Evolutionary conservation across 2,113 vertebrate genomes (phyloP).

Genomic region (Coptodon bakossiorum): DNA sequence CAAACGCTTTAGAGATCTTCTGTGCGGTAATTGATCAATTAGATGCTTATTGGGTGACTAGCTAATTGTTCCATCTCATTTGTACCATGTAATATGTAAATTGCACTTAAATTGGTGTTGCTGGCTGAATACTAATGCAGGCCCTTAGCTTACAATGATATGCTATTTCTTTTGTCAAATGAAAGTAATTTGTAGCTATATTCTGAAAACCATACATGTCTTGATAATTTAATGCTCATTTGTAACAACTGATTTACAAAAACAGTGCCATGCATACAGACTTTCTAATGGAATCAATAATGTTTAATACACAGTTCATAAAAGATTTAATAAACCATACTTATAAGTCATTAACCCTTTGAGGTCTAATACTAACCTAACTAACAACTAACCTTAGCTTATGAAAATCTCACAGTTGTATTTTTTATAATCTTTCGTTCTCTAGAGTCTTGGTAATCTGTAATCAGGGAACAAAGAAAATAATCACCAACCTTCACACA

Average conservation of each 20-base stretch:
- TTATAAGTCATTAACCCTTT: not conserved
- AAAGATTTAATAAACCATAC: not conserved
- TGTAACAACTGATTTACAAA: not conserved
- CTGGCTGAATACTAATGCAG: not conserved
- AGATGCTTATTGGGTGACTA: not conserved
- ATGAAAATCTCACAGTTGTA: not conserved
- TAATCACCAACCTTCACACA: not conserved
- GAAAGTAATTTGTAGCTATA: not conserved
- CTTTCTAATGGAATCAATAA: not conserved
- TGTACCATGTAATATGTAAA: not conserved
- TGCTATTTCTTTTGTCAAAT: not conserved
- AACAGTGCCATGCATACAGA: not conserved
- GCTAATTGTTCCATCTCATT: constrained; percentile 3
- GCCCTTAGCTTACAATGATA: not conserved
- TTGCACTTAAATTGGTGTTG: not conserved
- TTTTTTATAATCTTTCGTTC: not conserved
- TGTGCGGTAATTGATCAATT: not conserved
- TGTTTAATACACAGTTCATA: not conserved
- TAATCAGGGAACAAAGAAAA: not conserved
- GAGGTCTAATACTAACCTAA: not conserved
- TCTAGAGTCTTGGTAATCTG: not conserved
- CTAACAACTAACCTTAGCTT: not conserved
- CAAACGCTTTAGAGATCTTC: not conserved
- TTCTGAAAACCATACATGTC: not conserved
- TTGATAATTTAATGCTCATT: not conserved